These are phyloP conservation scores for Ameiurus melas DNA, from an alignment of 2,113 vertebrate genomes.

Conservation along the genomic window DNA sequence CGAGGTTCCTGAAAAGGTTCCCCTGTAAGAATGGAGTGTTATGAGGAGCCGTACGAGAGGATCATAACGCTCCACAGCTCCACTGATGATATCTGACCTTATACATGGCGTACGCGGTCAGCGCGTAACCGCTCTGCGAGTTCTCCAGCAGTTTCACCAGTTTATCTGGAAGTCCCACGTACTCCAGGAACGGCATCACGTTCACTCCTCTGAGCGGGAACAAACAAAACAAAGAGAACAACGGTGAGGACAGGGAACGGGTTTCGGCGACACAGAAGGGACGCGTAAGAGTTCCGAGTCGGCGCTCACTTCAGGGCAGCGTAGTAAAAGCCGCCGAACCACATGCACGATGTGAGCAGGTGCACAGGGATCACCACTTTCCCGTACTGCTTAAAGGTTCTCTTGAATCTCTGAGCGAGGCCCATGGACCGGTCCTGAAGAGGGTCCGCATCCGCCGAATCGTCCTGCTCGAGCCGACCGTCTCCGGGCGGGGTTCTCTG, in stretches of 20 bases:
- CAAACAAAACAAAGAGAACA: constrained; percentile 8
- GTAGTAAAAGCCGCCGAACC: constrained; percentile 96
- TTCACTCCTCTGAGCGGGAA: constrained; percentile 79
- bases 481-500: constrained; percentile 45
- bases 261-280: background rate
- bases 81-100: constrained; percentile 75
- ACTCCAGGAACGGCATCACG: constrained; percentile 83
- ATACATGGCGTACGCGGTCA: constrained; percentile 91
- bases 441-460: constrained; percentile 79
- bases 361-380: constrained; percentile 97
- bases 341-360: constrained; percentile 87
- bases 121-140: constrained; percentile 83
- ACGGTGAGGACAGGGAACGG: background rate
- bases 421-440: constrained; percentile 91
- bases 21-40: background rate
- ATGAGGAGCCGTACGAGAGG: background rate
- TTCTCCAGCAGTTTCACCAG: constrained; percentile 80
- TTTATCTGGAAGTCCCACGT: constrained; percentile 78
- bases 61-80: too few relatives aligned
- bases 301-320: constrained; percentile 91
- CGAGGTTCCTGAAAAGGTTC: background rate
- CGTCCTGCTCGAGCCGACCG: constrained; percentile 39
- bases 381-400: constrained; percentile 93
- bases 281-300: background rate
- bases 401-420: constrained; percentile 92